Evolutionary conservation across 1,140 invertebrate genomes (phyloP), one percentile per base, ranked within the genome.

Genomic region (Pseudachorutes palmiensis): DNA sequence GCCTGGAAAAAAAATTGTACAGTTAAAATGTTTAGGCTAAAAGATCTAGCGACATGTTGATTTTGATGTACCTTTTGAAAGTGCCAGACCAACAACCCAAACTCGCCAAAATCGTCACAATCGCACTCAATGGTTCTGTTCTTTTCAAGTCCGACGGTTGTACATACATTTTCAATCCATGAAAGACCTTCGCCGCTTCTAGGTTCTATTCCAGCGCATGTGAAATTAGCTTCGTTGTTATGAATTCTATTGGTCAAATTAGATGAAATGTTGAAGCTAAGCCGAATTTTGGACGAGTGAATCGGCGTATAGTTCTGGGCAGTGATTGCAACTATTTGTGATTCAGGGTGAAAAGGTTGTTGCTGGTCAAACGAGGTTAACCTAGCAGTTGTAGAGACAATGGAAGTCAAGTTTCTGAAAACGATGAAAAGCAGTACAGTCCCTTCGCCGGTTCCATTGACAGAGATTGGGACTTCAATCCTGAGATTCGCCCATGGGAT

Each of bases 51-150:
- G n/a, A n/a, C n/a, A n/a, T n/a, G n/a, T n/a, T n/a, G n/a, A 32
- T 29, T 55, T 22, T 59, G 31, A 19, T 29, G 51, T 58, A 70
- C 68, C 22, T 66, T 32, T 36, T 66, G 33, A 1, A 14, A 22
- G n/a, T 31, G 16, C 22, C 31, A 36, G 61, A 64, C 31, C 1
- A 51, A 58, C 67, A 63, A 19, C 64, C 51, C 66, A 59, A 58
- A 68, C 24, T 68, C 57, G 12, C 69, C 66, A 29, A 68, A 66
- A 41, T 24, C 55, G 49, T 71, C 66, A 65, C 69, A 71, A 19
- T 51, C 55, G 26, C 69, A 71, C 12, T 62, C 41, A 30, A 59
- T 63, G 51, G 63, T 65, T n/a, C 30, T 60, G 41, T 67, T 71
- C 24, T 19, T 9, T 9, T 14, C 24, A 22, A 55, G 9, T 19